Base-by-base conservation (phyloP, 2,888 invertebrate species). In the Camptogramma bilineatum region DNA sequence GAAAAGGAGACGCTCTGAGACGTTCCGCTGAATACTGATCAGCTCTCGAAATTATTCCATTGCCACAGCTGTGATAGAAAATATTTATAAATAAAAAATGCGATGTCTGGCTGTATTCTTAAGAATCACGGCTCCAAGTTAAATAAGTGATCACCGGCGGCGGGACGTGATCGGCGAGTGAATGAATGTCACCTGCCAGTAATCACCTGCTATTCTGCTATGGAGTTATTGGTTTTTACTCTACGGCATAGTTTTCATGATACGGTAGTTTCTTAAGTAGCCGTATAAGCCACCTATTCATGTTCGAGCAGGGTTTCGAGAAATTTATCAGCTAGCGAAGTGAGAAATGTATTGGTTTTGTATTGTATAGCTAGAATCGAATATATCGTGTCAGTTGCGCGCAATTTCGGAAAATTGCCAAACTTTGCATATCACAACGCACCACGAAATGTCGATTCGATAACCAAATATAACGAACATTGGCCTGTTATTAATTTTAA, bases 121-220 rank as follows among this genome's bases (percentile, higher is more conserved):
- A 86, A 78, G 84, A 91, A 93, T 92, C 92, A 91, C 88, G 83
- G 83, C 83, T 82, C 80, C 77, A 84, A 88, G 91, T 88, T 91
- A 91, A 91, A 92, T 91, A 92, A 91, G 88, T 90, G 90, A 92
- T 91, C 90, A 90, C 88, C 86, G 87, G 85, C 83, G 83, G 64
- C 73, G 79, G 70, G 79, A 90, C 91, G 92, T 90, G 91, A 86
- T 74, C 73, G 73, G 91, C 79, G 83, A 77, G 70, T 71, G 62
- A 76, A 85, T 83, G 75, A 72, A 77, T 75, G 73, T 78, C 83
- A 84, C 80, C 84, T 81, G 82, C 77, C 75, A 72, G 80, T 77
- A 73, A 75, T 78, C 78, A 72, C 69, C 71, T 75, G 57, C 34
- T 52, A 34, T 50, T 55, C 28, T 54, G 44, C 54, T 50, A 52